Evolutionary conservation across 2,113 vertebrate species (phyloP), one percentile per base, ranked within the genome.

Genomic region (Colossoma macropomum): DNA sequence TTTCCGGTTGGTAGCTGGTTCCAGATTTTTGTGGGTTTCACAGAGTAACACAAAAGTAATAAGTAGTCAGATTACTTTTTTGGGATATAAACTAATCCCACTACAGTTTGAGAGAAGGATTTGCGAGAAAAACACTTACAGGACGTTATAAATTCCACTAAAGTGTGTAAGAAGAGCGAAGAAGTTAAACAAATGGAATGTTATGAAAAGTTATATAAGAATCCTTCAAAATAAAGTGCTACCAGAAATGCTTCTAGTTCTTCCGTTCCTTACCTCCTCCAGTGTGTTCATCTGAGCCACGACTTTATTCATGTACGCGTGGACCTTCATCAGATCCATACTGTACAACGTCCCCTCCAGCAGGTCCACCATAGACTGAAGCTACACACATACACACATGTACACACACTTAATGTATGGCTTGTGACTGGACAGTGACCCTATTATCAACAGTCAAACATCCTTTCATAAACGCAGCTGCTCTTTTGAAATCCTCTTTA

Each of bases 301-400:
- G 78, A 99, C 96, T 84, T 97, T 97, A 90, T 90, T 96, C 92
- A 99, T 95, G 88, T 98, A 99, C 75, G 97, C 96, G 65, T 98
- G 98, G 30, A 99, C 96, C 90, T 98, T 99, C 95, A 99, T 93
- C 80, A 99, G 92, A 86, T 99, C 97, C 96, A 99, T 95, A 92
- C 97, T 99, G 93, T 96, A 99, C 45, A 99, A 91, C 0, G 97
- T 96, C 54, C 97, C 97, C 90, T 99, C 97, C 0, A 99, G 95
- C 54, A 99, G 95, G 83, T 99, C 97, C 88, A 97, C 96, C 95
- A 99, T 97, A 2, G 97, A 96, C 83, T 99, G 97, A 81, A 99
- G 95, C 98, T 99, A 75, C 66, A 85, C 52, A 85, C 62, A 82
- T 71, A 85, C 82, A 84, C 59, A 79, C 76, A 79, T 59, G 68